Base-by-base conservation (phyloP, 2,797 vertebrate genomes). In the Microtus californicus region DNA sequence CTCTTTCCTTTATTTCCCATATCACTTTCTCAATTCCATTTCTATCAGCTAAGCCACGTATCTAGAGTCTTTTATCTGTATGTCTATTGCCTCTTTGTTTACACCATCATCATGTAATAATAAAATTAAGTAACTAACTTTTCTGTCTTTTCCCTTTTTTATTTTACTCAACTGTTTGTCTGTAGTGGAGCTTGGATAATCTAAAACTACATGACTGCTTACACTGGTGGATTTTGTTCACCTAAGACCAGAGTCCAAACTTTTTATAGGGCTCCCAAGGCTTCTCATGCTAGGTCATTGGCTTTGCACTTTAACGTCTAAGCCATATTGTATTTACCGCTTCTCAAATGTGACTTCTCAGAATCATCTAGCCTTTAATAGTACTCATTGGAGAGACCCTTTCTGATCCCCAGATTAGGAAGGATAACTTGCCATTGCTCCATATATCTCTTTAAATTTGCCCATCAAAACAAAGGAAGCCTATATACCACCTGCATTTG, bases 381-480 rank as follows among this genome's bases (percentile, higher is more conserved):
- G 1, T 54, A 31, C 31, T 85, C 37, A 40, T 61, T 83, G 19
- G 25, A 12, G 40, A 67, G 61, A 61, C 34, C 2, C 19, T 86
- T 61, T 87, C 5, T 45, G 27, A 83, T 80, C 23, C 17, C 9
- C 82, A 79, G 27, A 45, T 77, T 89, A 90, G 34, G 37, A 13
- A 73, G 40, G 54, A 63, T 56, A 2, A 23, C 27, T 69, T 79
- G 1, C 31, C 61, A 59, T 86, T 10, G 23, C 29, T 87, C 21
- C 93, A 25, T 65, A 61, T 77, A 6, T 27, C 37, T 27, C 59
- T 71, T 89, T 87, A 79, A 69, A 92, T 94, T 77, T 96, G 85
- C 23, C 69, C 63, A 6, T 90, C 27, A 73, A 25, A 91, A 89
- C 14, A 95, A 97, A 94, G n/a, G 40, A 45, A n/a, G 43, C 43